These are phyloP conservation scores for Pachyseris speciosa DNA, from an alignment of 64 coral and sea anemone species.

Conservation along the genomic window DNA sequence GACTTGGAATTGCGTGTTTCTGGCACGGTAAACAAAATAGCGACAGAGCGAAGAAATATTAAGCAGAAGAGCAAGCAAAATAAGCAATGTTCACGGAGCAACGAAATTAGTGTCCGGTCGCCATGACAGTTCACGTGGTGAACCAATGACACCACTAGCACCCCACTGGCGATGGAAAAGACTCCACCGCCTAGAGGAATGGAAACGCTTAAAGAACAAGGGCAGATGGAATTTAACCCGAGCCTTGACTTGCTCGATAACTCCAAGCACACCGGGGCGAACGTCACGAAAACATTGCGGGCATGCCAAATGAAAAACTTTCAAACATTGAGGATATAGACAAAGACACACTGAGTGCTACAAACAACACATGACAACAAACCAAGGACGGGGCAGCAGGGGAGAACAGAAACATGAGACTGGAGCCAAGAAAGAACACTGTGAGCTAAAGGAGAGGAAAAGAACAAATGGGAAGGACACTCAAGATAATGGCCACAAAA, in stretches of 20 bases:
- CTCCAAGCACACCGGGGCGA: neutral
- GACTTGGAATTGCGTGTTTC: too few relatives aligned
- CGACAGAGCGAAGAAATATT: too few relatives aligned
- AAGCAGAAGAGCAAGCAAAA: too few relatives aligned
- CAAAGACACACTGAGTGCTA: neutral
- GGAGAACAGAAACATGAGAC: neutral
- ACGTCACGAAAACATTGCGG: constrained; percentile 19
- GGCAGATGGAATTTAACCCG: neutral
- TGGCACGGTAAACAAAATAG: too few relatives aligned
- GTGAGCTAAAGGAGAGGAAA: neutral
- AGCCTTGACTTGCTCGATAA: neutral
- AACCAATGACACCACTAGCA: neutral
- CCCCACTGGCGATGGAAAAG: constrained; percentile 12
- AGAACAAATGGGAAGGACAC: neutral
- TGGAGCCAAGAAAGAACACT: neutral
- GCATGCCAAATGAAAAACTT: constrained; percentile 3
- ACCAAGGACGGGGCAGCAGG: neutral
- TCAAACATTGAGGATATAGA: neutral
- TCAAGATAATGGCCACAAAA: neutral
- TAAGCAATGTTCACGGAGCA: too few relatives aligned
- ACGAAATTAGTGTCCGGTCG: too few relatives aligned
- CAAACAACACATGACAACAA: constrained; percentile 10
- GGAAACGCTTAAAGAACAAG: neutral
- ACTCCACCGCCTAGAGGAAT: neutral
- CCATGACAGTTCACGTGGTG: too few relatives aligned